Conservation (phyloP, 2,797 vertebrate genomes). For the Carcharodon carcharias region DNA sequence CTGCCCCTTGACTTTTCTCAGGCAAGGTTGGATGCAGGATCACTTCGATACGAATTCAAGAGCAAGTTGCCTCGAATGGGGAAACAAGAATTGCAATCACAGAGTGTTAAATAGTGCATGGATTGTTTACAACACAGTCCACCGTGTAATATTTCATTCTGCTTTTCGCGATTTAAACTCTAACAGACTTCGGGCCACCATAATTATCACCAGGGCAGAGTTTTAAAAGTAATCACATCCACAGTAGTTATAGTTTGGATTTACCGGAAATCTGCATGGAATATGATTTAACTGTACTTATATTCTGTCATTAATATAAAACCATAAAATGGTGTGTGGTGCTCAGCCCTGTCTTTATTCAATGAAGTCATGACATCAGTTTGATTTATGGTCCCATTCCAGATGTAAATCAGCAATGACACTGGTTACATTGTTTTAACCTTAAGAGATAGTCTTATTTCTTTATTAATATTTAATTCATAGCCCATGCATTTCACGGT, state of each 20-base stretch:
- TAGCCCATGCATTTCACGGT: not conserved
- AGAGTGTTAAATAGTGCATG: not conserved
- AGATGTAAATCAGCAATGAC: constrained; percentile 34
- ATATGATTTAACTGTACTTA: constrained; percentile 24
- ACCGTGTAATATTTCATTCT: not conserved
- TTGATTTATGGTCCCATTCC: constrained; percentile 35
- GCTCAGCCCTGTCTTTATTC: constrained; percentile 17
- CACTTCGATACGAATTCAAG: not conserved
- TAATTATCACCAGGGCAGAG: not conserved
- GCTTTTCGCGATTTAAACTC: not conserved
- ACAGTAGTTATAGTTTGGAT: not conserved
- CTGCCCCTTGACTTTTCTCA: not conserved
- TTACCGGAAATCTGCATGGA: constrained; percentile 20
- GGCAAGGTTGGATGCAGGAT: not conserved
- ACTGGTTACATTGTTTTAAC: constrained; percentile 37
- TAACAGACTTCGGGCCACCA: not conserved
- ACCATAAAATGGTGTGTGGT: constrained; percentile 19
- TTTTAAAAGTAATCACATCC: constrained; percentile 7
- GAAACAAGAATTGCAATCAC: not conserved
- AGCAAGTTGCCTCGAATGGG: not conserved
- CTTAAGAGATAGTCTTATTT: constrained; percentile 27
- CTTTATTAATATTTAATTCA: constrained; percentile 34
- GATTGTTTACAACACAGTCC: not conserved
- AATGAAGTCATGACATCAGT: constrained; percentile 35
- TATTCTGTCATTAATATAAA: constrained; percentile 27